phyloP scores from a whole-genome alignment of 2,888 invertebrate species.

The Anorthoa munda region DNA sequence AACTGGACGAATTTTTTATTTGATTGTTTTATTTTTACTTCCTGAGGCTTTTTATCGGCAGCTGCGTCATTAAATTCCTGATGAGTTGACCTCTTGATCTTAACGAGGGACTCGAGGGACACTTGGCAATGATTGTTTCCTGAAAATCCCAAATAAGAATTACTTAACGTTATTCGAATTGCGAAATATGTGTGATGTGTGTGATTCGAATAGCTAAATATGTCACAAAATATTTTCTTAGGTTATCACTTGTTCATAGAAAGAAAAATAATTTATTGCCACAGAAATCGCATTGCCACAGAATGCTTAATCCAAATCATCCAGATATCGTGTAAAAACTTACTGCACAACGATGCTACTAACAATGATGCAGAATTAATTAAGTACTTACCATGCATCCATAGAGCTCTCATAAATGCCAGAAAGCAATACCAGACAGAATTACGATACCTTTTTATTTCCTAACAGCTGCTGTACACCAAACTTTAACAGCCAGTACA shows the following conservation, averaged over 20 bases:
- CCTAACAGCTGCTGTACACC: slow-evolving; percentile 65
- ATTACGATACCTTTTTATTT: slow-evolving; percentile 67
- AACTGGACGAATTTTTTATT: slow-evolving; percentile 76
- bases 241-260: background rate
- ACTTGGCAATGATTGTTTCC: slow-evolving; percentile 3
- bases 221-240: background rate
- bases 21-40: slow-evolving; percentile 68
- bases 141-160: slow-evolving; percentile 2
- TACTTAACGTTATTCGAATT: background rate
- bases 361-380: background rate
- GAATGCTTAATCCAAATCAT: no score
- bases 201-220: background rate
- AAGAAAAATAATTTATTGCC: no score
- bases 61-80: slow-evolving; percentile 32
- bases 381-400: background rate
- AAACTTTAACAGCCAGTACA: slow-evolving; percentile 77
- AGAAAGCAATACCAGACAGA: slow-evolving; percentile 56
- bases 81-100: slow-evolving; percentile 39
- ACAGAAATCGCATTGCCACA: no score
- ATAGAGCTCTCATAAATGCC: background rate
- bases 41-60: slow-evolving; percentile 9
- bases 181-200: background rate
- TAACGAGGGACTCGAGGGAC: slow-evolving; percentile 10
- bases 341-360: no score
- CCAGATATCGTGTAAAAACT: no score